Evolutionary conservation across 2,113 vertebrate species (phyloP), one percentile per base, ranked within the genome.

Genomic region (Tychaedon coryphoeus): DNA sequence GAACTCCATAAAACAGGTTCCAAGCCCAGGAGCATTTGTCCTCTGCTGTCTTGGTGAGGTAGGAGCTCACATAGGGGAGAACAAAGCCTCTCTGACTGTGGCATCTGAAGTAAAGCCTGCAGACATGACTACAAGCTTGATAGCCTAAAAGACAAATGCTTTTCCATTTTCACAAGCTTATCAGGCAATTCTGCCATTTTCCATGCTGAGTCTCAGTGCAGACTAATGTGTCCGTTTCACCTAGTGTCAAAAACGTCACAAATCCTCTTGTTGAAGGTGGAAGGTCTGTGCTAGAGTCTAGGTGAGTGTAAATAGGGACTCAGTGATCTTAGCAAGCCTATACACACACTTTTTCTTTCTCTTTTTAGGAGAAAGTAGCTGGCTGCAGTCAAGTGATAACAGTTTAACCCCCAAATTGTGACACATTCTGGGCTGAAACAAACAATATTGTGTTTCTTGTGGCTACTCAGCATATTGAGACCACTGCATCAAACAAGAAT

Each of bases 101-200:
- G 16, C 23, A 56, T 13, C n/a, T 75, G 62, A 34, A 77, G 18
- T 12, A 50, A 65, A 75, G 24, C 19, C 50, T 54, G 19, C 14
- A 51, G 67, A 45, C 20, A 14, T 0, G 0, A 33, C 58, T 19
- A 8, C 18, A 9, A 29, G 36, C 16, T 1, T 8, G 1, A 24
- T 4, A 67, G 57, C 11, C 42, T 19, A 36, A 74, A 79, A 88
- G n/a, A 73, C 22, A 69, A 42, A 36, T 24, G 28, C 3, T 66
- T 36, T 78, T 47, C 50, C 8, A 26, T 48, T 70, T 51, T 12
- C 78, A 67, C 16, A 51, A 43, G 20, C 19, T 87, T 56, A 50
- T 71, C 8, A 17, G 25, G 31, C 10, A 82, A 11, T 72, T 69
- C 36, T 75, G 14, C 36, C 18, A 24, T 72, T 69, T 85, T 34